Base-by-base conservation (phyloP, 35 echinoderm and acorn worm species). In the Heliocidaris tuberculata region DNA sequence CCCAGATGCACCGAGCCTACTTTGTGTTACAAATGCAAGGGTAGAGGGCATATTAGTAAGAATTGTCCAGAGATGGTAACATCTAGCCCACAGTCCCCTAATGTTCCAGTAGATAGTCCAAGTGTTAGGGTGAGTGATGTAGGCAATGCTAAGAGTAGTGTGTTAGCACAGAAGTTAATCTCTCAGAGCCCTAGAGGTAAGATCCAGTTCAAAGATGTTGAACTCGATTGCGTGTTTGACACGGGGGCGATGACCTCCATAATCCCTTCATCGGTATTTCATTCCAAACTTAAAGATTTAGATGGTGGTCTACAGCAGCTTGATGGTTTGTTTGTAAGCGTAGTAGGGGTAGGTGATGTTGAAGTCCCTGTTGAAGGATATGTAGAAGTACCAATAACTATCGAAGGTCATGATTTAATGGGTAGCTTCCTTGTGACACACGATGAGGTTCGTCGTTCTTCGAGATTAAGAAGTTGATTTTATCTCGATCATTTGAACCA, bases 351-450 rank as follows among this genome's bases (percentile, higher is more conserved):
- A 29, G 85, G 85, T 78, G 94, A 61, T 24, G 49, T 85, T 16
- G 60, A 70, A 29, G 70, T 94, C 16, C 60, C 11, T 31, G 47
- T 94, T 86, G 60, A 94, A 86, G 94, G 94, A 7, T 86, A 94
- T 47, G 94, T 85, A 49, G n/a, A n/a, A n/a, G 19, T 86, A 27
- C 94, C 94, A 12, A 94, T 94, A 27, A 19, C 21, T 21, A 32
- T 85, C 15, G 70, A 49, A 7, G n/a, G 31, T 29, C 31, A 31
- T 4, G 32, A 94, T 15, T 27, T 89, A 35, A 89, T 15, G 13
- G 94, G 94, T 4, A 94, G 94, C 47, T 94, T 94, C 54, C 48
- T 94, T 32, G 59, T 94, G 30, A 88, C 48, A 8, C 49, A 48
- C 7, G 32, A 31, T 61, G 27, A 49, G 49, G 35, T 78, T n/a